Percentiles rank a stretch among this genome's conserved stretches.
Evolutionary conservation across 2,888 invertebrate genomes (phyloP).

Genomic region (Parasteatoda lunata): DNA sequence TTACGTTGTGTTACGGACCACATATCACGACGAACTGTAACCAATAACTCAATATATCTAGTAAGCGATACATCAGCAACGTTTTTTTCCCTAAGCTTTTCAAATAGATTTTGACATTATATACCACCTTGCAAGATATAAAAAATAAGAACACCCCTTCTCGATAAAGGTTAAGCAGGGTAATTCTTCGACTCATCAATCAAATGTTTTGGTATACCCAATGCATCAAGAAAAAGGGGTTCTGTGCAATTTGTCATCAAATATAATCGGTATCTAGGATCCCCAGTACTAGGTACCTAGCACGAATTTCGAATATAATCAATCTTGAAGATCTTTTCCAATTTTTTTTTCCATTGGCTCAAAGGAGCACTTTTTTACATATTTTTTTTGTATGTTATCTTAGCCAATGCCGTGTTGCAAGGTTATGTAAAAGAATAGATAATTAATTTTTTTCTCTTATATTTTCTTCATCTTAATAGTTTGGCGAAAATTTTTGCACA

Average conservation of each 20-base stretch:
- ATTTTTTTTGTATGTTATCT: background rate
- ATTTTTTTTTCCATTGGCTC: background rate
- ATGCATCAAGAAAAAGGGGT: slow-evolving; percentile 29
- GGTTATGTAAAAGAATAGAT: background rate
- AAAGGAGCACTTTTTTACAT: background rate
- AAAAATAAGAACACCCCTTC: slow-evolving; percentile 12
- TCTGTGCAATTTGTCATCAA: slow-evolving; percentile 52
- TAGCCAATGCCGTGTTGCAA: background rate
- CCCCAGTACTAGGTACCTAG: slow-evolving; percentile 6
- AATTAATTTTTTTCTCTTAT: slow-evolving; percentile 19
- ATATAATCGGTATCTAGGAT: slow-evolving; percentile 44
- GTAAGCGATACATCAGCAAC: background rate
- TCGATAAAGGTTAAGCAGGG: slow-evolving; percentile 49
- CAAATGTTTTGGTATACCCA: slow-evolving; percentile 33
- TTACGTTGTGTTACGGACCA: background rate
- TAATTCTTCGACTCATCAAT: slow-evolving; percentile 44
- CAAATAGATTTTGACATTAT: background rate
- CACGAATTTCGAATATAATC: slow-evolving; percentile 28
- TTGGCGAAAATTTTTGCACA: background rate
- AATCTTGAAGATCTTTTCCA: slow-evolving; percentile 37
- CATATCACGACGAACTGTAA: background rate
- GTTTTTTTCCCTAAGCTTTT: background rate
- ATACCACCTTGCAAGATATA: background rate
- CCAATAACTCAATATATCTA: background rate
- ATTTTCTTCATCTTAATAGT: background rate